Evolutionary conservation across 2,888 invertebrate species (phyloP), one percentile per base, ranked within the genome.

Genomic region (Patella pellucida): DNA sequence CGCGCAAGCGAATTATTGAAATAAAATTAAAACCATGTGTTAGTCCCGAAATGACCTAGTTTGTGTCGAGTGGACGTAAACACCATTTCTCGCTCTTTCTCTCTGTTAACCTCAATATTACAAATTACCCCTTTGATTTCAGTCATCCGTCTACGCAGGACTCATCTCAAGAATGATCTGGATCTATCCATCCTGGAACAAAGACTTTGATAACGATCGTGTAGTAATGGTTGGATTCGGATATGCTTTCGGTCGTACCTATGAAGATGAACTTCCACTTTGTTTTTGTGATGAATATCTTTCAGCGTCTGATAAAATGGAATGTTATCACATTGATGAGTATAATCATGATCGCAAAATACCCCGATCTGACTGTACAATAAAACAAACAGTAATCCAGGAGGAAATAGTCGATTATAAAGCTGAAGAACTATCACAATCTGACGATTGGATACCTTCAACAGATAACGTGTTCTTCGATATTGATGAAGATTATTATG

Each of bases 401-500:
- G 82, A 83, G 73, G 79, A 82, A 67, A 69, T 85, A 9, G 72
- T 79, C n/a, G 84, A 85, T 69, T 68, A 72, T 3, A 52, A 74
- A 12, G 84, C 83, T 5, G 19, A 79, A 3, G 27, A 71, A 7
- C 77, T 76, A 54, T 76, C 81, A 12, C 62, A 68, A n/a, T 72
- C 71, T 15, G 62, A 69, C 4, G 75, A 78, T 19, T 79, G 76
- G 75, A 52, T 82, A 12, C 67, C 41, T 0, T 54, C 74, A 52
- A 67, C 62, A 12, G 79, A 81, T n/a, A 78, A 78, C 11, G 76
- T 83, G 11, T 70, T 85, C n/a, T 71, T 85, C 11, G 85, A 85
- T 70, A 82, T 85, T 14, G 85, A 85, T 54, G 84, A 85, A 68
- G 84, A 85, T 74, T n/a, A n/a, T n/a, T n/a, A n/a, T n/a, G n/a